Percentiles rank a stretch among this genome's conserved stretches.
These are phyloP conservation scores for Bolinopsis microptera DNA, from an alignment of 37 sponge, comb jelly and placozoan genomes.

Conservation along the genomic window DNA sequence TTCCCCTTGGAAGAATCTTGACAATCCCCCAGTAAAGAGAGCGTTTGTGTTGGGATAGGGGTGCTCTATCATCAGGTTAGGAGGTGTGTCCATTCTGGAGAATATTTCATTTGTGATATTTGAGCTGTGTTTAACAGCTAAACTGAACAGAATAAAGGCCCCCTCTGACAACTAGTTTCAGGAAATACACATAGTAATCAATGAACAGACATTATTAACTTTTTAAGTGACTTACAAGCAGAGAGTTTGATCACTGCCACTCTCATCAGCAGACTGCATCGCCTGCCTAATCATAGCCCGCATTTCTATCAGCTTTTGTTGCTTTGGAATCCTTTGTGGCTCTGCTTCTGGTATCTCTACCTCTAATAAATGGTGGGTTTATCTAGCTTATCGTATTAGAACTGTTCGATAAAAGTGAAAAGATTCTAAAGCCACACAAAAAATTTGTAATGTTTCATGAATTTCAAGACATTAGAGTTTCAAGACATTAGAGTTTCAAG, in stretches of 20 bases:
- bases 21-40: slow-evolving; percentile 71
- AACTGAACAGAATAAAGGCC: no score
- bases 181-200: no score
- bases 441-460: no score
- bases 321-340: slow-evolving; percentile 27
- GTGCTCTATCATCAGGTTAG: not conserved
- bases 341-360: slow-evolving; percentile 15
- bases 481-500: no score
- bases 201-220: no score
- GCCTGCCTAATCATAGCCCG: slow-evolving; percentile 49
- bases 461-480: no score
- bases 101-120: not conserved
- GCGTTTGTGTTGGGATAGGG: slow-evolving; percentile 58
- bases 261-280: not conserved
- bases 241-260: not conserved
- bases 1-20: slow-evolving; percentile 88
- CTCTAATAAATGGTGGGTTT: no score
- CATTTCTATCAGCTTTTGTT: slow-evolving; percentile 60
- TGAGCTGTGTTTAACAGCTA: not conserved
- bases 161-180: no score
- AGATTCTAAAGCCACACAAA: no score
- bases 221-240: slow-evolving; percentile 55
- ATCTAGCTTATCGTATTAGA: no score
- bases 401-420: no score
- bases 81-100: slow-evolving; percentile 5